Base-by-base conservation (phyloP, 2,888 invertebrate species). In the Phymatocera aterrima region DNA sequence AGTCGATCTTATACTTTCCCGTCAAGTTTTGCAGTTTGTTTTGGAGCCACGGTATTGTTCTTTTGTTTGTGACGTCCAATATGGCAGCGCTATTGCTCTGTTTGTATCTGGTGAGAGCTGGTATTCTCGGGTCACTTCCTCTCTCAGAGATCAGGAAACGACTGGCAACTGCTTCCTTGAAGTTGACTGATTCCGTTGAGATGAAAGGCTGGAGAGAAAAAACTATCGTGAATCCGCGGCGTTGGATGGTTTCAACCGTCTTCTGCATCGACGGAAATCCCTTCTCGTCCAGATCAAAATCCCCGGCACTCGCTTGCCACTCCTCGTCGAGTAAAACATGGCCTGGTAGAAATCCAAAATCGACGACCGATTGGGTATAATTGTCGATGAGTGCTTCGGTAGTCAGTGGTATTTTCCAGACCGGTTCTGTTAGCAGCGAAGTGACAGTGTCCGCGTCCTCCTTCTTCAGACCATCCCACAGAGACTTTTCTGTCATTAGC, bases 151-250 rank as follows among this genome's bases (percentile, higher is more conserved):
- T 94, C 2, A 97, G 90, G n/a, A 97, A 88, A 77, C 95, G 92
- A 77, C 94, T 94, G 74, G 94, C 92, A 0, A 97, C 96, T 0
- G 96, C 95, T 84, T 96, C 95, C 77, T 94, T 94, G 87, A 97
- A 98, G 85, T 95, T 96, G 1, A 91, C 91, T 82, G 97, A 97
- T 85, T 97, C 96, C 0, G 97, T 96, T 75, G 96, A 95, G 43
- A 98, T 95, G 88, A 97, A 98, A 0, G 98, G 98, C 87, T 97
- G 97, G 0, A 98, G 93, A n/a, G 97, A 95, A 82, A 98, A 94
- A 0, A 96, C 96, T 15, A 98, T 95, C 86, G 96, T 94, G 82
- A 98, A 98, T 0, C 97, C 97, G 81, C 97, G 92, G 43, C 97
- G 92, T 82, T 95, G 95, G 48, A 97, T 92, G 75, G 96, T 95